phyloP scores from a whole-genome alignment of 2,797 vertebrate species.

The Sandelia bainsii region DNA sequence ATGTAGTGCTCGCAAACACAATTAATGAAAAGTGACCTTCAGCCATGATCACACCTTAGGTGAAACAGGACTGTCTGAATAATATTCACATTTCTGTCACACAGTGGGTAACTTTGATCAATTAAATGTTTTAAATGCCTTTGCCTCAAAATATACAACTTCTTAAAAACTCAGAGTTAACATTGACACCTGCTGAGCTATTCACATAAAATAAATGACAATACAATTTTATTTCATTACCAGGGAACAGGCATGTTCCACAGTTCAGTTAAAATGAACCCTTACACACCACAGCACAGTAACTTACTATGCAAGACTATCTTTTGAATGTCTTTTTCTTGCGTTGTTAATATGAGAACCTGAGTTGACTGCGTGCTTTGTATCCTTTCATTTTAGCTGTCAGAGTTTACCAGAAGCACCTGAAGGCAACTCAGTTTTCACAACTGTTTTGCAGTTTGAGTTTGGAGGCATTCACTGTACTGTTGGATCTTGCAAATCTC shows the following conservation, averaged over 20 bases:
- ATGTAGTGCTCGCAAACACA: background rate
- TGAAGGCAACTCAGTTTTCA: constrained; percentile 30
- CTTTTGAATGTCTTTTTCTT: background rate
- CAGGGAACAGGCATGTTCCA: background rate
- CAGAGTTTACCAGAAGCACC: background rate
- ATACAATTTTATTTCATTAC: background rate
- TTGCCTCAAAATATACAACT: too few species aligned
- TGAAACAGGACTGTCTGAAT: background rate
- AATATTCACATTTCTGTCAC: background rate
- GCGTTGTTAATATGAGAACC: background rate
- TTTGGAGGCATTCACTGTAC: background rate
- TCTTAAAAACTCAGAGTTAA: too few species aligned
- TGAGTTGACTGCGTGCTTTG: background rate
- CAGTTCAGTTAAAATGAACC: background rate
- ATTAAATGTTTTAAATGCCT: background rate
- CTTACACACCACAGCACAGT: background rate
- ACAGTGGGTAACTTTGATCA: background rate
- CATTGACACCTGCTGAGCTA: too few species aligned
- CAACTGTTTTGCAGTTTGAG: background rate
- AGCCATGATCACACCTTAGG: too few species aligned
- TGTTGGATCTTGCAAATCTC: too few species aligned
- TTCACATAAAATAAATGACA: too few species aligned
- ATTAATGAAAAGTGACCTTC: background rate
- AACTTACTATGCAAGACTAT: background rate
- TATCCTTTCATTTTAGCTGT: background rate